Conservation (phyloP, 1,140 invertebrate species). For the Trinorchestia longiramus region DNA sequence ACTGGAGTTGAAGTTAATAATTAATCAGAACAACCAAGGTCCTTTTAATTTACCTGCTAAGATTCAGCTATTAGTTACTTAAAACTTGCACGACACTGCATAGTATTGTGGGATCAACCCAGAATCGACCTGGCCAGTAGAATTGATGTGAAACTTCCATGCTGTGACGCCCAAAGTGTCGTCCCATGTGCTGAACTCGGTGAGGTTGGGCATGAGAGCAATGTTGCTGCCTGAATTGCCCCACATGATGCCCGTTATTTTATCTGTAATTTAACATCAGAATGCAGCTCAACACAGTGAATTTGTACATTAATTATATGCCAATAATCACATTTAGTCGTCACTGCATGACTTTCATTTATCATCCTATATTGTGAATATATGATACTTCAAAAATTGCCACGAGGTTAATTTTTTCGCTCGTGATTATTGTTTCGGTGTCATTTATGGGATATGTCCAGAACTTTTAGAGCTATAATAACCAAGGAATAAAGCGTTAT, state of each 20-base stretch:
- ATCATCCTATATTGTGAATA: not conserved
- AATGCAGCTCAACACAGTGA: not conserved
- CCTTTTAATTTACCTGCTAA: too few species aligned
- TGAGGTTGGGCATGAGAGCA: constrained; percentile 16
- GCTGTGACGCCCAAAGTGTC: not conserved
- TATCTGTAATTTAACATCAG: not conserved
- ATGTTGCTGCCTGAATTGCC: constrained; percentile 13
- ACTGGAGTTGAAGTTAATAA: too few species aligned
- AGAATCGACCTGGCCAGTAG: not conserved
- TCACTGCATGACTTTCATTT: not conserved
- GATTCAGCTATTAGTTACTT: too few species aligned
- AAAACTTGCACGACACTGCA: not conserved
- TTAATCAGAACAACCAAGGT: too few species aligned
- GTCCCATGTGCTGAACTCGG: not conserved
- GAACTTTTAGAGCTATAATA: not conserved
- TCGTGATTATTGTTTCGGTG: not conserved
- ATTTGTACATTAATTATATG: not conserved
- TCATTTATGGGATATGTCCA: not conserved
- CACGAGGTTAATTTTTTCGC: not conserved
- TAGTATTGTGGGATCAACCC: not conserved
- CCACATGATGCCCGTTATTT: constrained; percentile 48
- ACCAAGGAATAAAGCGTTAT: not conserved
- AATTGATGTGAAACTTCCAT: constrained; percentile 1
- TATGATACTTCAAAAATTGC: not conserved
- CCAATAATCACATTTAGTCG: not conserved